Conservation (phyloP, 2,888 invertebrate species). For the Andrena camellia region DNA sequence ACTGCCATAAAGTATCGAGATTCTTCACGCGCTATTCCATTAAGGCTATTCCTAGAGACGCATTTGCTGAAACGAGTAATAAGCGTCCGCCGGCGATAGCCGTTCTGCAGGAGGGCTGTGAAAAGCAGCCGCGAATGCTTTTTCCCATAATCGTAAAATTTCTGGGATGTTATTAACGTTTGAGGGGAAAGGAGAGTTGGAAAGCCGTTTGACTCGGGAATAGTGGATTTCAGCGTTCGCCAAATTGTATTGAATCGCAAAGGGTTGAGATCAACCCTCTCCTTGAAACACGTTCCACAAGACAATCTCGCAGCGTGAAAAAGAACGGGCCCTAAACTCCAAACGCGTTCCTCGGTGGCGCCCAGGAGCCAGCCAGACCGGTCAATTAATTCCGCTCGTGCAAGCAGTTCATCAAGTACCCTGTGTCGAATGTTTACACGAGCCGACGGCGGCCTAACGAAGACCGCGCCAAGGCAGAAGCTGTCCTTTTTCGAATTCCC, state of each 20-base stretch:
- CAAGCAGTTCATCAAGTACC: constrained; percentile 57
- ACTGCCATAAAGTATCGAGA: constrained; percentile 71
- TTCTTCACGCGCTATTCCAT: constrained; percentile 70
- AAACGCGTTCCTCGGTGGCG: constrained; percentile 42
- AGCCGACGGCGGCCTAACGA: constrained; percentile 44
- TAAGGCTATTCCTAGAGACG: constrained; percentile 69
- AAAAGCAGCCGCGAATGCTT: constrained; percentile 44
- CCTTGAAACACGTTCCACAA: no score
- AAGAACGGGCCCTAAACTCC: neutral
- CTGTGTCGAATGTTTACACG: constrained; percentile 55
- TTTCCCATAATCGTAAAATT: constrained; percentile 62
- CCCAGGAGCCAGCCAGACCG: constrained; percentile 13
- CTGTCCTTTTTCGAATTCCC: constrained; percentile 60
- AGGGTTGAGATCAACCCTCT: no score
- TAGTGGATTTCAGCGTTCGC: neutral
- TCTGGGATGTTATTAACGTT: constrained; percentile 49
- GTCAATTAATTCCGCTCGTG: constrained; percentile 57
- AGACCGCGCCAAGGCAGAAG: constrained; percentile 20
- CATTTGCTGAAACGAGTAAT: constrained; percentile 61
- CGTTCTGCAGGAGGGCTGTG: constrained; percentile 27
- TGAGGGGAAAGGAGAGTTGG: constrained; percentile 7
- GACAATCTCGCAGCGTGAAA: no score
- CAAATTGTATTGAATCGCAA: neutral
- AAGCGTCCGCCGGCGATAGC: constrained; percentile 51
- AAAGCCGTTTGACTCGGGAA: constrained; percentile 11